Base-by-base conservation (phyloP, 2,113 vertebrate species). In the Hystrix cristata region DNA sequence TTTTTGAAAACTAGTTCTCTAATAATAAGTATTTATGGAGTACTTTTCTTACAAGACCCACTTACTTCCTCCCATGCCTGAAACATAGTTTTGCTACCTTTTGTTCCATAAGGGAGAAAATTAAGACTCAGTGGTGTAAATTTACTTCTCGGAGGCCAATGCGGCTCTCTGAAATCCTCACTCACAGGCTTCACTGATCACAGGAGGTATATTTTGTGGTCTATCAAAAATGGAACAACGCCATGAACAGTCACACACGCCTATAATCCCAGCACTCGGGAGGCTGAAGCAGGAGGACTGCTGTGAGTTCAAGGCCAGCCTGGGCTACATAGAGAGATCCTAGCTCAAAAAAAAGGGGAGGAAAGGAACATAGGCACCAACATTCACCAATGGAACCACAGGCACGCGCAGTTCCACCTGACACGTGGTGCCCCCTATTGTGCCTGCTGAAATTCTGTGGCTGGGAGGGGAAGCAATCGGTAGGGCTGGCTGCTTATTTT, bases 391-490 rank as follows among this genome's bases (percentile, higher is more conserved):
- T 4, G 46, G 21, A 15, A 91, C 53, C 72, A 29, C 46, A 38
- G 84, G 43, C 67, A 62, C n/a, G 71, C 43, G 84, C 0, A 0
- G 0, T n/a, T 94, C 76, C 53, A 59, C 64, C n/a, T 72, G 78
- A 74, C 92, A 95, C 38, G 48, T 60, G 81, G 94, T 67, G 84
- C 82, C 94, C 87, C 76, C 81, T 74, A 62, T 94, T 87, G 82
- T 88, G 91, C 80, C 86, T 96, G 95, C 34, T 69, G 72, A 94
- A 96, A 93, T 95, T 92, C 69, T 94, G 55, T 13, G 57, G 81
- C 74, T 79, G 60, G 76, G 65, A 85, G 76, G 46, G 85, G 48
- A 95, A 89, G n/a, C 81, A 83, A 85, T 78, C 81, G 72, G 85
- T 59, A 91, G 65, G 38, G 46, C 23, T 83, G 78, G 84, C 59